phyloP scores from a whole-genome alignment of 1,140 invertebrate species.

The Neodiprion fabricii region DNA sequence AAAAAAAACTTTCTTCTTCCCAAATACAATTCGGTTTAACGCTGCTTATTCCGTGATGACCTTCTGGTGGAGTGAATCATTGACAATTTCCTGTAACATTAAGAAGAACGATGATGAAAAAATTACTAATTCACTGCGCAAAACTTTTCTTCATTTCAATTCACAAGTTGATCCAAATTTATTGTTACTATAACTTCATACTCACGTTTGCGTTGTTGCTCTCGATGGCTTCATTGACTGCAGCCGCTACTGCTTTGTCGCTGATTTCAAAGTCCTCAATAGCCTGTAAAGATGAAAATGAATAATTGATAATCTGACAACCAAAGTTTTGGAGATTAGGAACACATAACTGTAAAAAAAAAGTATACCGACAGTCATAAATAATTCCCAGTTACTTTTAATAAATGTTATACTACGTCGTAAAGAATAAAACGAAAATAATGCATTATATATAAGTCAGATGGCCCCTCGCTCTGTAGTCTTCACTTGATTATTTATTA shows the following conservation, averaged over 20 bases:
- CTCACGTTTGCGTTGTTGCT: constrained; percentile 55
- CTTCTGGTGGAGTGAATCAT: constrained; percentile 56
- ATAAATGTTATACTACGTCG: background rate
- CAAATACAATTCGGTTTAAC: constrained; percentile 56
- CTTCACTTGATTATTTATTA: constrained; percentile 39
- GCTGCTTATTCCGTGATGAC: constrained; percentile 55
- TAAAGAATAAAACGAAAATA: constrained; percentile 11
- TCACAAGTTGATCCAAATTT: background rate
- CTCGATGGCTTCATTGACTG: constrained; percentile 55
- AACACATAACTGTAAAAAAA: background rate
- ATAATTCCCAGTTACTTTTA: constrained; percentile 17
- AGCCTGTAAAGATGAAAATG: constrained; percentile 41
- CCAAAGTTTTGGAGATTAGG: background rate
- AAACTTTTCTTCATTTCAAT: background rate
- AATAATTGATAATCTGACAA: constrained; percentile 19
- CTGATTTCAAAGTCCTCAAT: constrained; percentile 57
- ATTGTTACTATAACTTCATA: constrained; percentile 15
- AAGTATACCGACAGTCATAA: constrained; percentile 11
- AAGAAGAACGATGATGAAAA: constrained; percentile 2
- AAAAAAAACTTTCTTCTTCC: constrained; percentile 61
- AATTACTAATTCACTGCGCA: constrained; percentile 2
- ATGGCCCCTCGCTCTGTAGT: constrained; percentile 59
- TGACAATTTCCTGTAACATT: constrained; percentile 56
- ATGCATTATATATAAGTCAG: constrained; percentile 38
- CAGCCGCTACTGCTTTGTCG: constrained; percentile 57